Evolutionary conservation across 2,888 invertebrate genomes (phyloP).

Genomic region (Pollenia labialis): DNA sequence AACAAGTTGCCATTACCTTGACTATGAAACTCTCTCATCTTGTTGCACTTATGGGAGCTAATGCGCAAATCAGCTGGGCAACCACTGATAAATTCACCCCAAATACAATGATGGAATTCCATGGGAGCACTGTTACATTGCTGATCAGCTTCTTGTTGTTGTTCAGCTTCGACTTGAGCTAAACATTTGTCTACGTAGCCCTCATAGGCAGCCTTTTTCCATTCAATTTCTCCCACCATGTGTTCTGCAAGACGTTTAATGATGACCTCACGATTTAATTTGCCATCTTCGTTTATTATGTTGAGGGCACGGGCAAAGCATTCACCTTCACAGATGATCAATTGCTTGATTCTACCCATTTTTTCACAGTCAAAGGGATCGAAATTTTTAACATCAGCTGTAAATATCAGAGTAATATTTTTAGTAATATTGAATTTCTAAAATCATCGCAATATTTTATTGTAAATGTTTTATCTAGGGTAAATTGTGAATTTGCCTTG

Average conservation of each 20-base stretch:
- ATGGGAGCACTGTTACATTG: constrained; percentile 75
- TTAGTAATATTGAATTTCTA: too few species aligned
- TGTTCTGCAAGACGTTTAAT: constrained; percentile 55
- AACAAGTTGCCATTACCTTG: constrained; percentile 72
- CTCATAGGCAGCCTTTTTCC: constrained; percentile 74
- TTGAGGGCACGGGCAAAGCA: constrained; percentile 75
- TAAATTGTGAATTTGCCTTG: too few species aligned
- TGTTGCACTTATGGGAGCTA: constrained; percentile 75
- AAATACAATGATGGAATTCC: constrained; percentile 76
- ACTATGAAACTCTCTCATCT: constrained; percentile 74
- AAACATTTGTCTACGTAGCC: constrained; percentile 76
- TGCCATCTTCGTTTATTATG: constrained; percentile 74
- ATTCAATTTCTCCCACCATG: constrained; percentile 68
- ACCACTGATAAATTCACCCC: constrained; percentile 75
- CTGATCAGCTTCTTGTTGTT: constrained; percentile 10
- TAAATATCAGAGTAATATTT: neutral
- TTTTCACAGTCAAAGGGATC: constrained; percentile 77
- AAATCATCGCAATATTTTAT: too few species aligned
- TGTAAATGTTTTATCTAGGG: too few species aligned
- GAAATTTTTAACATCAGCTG: constrained; percentile 72
- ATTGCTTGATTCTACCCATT: constrained; percentile 74
- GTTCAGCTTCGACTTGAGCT: constrained; percentile 65
- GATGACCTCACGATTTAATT: constrained; percentile 74
- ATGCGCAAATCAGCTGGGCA: constrained; percentile 77
- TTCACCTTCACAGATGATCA: constrained; percentile 76